phyloP scores from a whole-genome alignment of 2,888 invertebrate species.

The Perdita meconis region DNA sequence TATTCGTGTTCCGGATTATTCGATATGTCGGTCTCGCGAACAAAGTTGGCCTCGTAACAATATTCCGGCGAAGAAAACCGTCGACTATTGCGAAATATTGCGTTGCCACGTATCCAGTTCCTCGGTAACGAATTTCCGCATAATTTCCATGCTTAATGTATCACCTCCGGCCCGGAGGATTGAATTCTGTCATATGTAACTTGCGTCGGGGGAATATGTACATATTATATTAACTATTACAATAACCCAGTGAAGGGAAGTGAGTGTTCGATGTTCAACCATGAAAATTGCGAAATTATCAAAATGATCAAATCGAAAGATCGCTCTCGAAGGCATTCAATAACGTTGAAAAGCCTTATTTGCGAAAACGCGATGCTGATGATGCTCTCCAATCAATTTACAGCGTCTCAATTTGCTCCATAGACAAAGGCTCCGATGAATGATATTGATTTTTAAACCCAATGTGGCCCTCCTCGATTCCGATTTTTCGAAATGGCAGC shows the following conservation, averaged over 20 bases:
- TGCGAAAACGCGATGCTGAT: neutral
- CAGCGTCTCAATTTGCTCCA: neutral
- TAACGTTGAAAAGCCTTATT: neutral
- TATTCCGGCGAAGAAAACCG: neutral
- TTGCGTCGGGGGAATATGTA: neutral
- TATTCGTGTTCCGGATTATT: conserved; percentile 28
- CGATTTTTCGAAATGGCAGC: neutral
- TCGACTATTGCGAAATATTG: conserved; percentile 1
- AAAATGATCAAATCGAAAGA: no score
- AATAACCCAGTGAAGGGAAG: neutral
- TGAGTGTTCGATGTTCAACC: neutral
- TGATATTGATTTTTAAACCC: conserved; percentile 12
- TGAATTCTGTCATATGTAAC: neutral
- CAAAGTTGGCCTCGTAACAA: conserved; percentile 4
- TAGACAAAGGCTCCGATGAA: neutral
- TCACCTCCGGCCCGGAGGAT: neutral
- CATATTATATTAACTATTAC: conserved; percentile 10
- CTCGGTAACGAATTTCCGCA: conserved; percentile 9
- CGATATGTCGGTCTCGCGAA: neutral
- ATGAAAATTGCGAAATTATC: no score
- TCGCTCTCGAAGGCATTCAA: neutral
- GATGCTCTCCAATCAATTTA: conserved; percentile 1
- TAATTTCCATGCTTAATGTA: conserved; percentile 17
- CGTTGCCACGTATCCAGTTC: conserved; percentile 14
- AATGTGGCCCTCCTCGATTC: neutral